Evolutionary conservation across 2,797 vertebrate species (phyloP).

Genomic region (Mastacembelus armatus): DNA sequence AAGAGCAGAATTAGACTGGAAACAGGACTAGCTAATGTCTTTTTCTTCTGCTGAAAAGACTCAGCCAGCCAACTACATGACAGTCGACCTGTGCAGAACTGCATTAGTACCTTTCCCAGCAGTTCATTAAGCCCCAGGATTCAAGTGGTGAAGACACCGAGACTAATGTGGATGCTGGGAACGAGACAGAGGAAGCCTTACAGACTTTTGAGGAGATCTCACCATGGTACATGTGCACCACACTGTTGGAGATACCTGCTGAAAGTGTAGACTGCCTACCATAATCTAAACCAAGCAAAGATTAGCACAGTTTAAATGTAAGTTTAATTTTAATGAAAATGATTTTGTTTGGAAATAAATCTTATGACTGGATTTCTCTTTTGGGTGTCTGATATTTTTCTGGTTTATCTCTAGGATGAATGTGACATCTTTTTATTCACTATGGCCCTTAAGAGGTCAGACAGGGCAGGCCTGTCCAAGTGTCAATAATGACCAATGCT

Average conservation of each 20-base stretch:
- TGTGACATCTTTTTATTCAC: background rate
- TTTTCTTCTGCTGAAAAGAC: background rate
- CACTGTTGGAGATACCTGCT: slow-evolving; percentile 90
- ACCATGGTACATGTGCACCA: slow-evolving; percentile 93
- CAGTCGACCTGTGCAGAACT: background rate
- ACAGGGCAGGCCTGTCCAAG: slow-evolving; percentile 82
- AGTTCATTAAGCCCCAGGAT: slow-evolving; percentile 89
- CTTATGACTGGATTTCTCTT: too few species aligned
- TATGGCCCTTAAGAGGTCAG: background rate
- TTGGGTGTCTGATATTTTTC: background rate
- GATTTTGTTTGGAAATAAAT: too few species aligned
- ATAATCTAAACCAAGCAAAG: background rate
- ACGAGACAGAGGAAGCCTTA: slow-evolving; percentile 90
- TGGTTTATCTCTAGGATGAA: background rate
- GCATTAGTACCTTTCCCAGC: slow-evolving; percentile 86
- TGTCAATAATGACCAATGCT: slow-evolving; percentile 90
- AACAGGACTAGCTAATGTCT: background rate
- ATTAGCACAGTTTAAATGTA: background rate
- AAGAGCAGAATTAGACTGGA: background rate
- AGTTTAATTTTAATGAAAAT: background rate
- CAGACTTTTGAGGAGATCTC: slow-evolving; percentile 92
- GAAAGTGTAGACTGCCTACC: background rate
- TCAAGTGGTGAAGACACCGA: slow-evolving; percentile 91
- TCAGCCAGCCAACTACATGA: too few species aligned
- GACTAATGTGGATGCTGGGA: slow-evolving; percentile 92